phyloP scores from a whole-genome alignment of 64 coral and sea anemone species.

The Montipora efflorescens region DNA sequence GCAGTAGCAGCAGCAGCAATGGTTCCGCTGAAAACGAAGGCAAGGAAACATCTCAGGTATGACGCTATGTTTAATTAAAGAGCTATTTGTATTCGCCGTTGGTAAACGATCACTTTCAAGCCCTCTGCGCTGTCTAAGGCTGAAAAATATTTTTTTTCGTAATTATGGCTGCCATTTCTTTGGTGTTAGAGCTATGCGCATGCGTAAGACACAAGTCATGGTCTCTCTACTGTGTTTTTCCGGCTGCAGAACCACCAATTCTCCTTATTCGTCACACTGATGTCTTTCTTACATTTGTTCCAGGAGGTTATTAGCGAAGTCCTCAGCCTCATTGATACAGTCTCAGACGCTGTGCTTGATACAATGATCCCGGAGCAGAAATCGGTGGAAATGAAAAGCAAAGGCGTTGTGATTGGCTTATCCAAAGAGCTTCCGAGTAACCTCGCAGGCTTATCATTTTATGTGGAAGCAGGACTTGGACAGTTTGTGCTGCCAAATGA shows the following conservation, averaged over 20 bases:
- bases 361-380: conserved; percentile 19
- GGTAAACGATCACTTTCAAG: not conserved
- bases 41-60: conserved; percentile 20
- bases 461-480: not conserved
- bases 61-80: not conserved
- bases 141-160: not conserved
- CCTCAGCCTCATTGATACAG: not conserved
- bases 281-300: not conserved
- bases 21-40: not conserved
- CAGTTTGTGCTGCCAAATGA: conserved; percentile 26
- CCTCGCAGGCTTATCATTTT: not conserved
- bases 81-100: not conserved
- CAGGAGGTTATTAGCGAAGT: not conserved
- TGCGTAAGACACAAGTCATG: not conserved
- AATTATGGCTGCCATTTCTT: not conserved
- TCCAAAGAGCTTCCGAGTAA: conserved; percentile 5
- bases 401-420: not conserved
- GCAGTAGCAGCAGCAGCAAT: not conserved
- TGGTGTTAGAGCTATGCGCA: not conserved
- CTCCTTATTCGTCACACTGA: not conserved
- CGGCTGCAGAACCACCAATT: not conserved
- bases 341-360: conserved; percentile 13
- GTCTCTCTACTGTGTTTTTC: not conserved
- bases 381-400: not conserved
- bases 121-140: not conserved